Conservation (phyloP, 2,888 invertebrate genomes). For the Chalcosyrphus nemorum region DNA sequence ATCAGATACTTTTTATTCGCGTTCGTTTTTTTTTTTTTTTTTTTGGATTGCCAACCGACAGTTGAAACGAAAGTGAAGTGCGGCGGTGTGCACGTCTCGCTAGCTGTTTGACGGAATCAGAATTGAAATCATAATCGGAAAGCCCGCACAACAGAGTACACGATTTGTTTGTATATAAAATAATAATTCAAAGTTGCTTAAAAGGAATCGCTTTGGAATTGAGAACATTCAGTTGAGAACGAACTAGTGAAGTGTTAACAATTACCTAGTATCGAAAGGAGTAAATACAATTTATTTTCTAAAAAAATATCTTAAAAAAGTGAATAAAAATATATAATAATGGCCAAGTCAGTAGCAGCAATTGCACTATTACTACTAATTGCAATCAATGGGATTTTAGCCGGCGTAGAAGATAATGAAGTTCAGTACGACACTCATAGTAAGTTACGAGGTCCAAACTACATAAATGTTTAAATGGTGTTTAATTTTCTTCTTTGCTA, state of each 20-base stretch:
- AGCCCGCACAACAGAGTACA: constrained; percentile 55
- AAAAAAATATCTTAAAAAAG: background rate
- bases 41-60: constrained; percentile 2
- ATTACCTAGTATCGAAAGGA: constrained; percentile 25
- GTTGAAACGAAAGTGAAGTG: constrained; percentile 65
- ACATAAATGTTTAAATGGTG: constrained; percentile 45
- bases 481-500: background rate
- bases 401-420: constrained; percentile 78
- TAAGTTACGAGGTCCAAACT: constrained; percentile 76
- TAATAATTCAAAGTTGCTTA: constrained; percentile 75
- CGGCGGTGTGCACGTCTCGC: constrained; percentile 42
- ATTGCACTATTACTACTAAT: constrained; percentile 69
- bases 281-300: constrained; percentile 24
- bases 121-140: constrained; percentile 68
- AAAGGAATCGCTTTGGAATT: constrained; percentile 76
- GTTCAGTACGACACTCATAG: constrained; percentile 77
- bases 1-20: constrained; percentile 10
- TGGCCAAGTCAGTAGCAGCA: constrained; percentile 38
- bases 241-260: constrained; percentile 74
- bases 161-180: constrained; percentile 45
- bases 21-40: constrained; percentile 15
- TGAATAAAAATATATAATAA: constrained; percentile 16
- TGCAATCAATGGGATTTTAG: constrained; percentile 73
- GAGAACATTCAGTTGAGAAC: constrained; percentile 77
- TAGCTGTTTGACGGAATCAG: constrained; percentile 49